Evolutionary conservation across 2,113 vertebrate genomes (phyloP), one percentile per base, ranked within the genome.

Genomic region (Dryoscopus gambensis): DNA sequence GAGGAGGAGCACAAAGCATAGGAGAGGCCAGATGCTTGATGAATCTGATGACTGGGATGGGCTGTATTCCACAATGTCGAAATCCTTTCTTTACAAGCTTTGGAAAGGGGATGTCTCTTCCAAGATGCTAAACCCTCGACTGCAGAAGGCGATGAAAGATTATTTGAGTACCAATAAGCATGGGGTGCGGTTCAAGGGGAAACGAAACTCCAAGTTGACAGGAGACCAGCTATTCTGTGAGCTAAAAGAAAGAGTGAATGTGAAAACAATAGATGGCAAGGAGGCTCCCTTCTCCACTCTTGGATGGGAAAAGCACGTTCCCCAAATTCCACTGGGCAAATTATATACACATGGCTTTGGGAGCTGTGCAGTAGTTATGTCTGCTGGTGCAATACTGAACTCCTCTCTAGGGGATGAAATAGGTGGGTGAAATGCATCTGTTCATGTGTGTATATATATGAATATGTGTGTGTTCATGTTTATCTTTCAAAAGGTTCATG

Each of bases 361-460:
- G 87, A 98, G 97, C 83, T 99, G 99, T 76, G 99, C 99, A 0
- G 99, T 99, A 31, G 99, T 99, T 96, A 99, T 99, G 79, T 99
- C 99, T 23, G 99, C 99, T 4, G 99, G 99, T 20, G 98, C 99
- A 92, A 99, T 99, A 97, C 97, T 99, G 81, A 99, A 98, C 95
- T 99, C 99, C 13, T 98, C 98, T 23, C 97, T 99, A 84, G 99
- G 99, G 20, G 97, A 98, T 24, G 99, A 99, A 98, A 99, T 99
- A 76, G 99, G 99, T 99, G 97, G 96, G 99, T 98, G 67, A 94
- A 82, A 59, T 46, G 56, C 31, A 44, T 84, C 69, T 79, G 0
- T 91, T 87, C 19, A 2, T 46, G 23, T 90, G 23, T 89, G 17
- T 33, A 4, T n/a, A 5, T 37, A 8, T 42, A 15, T 35, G 9